Evolutionary conservation across 35 echinoderm and acorn worm species (phyloP), one percentile per base, ranked within the genome.

Genomic region (Holothuria glaberrima): DNA sequence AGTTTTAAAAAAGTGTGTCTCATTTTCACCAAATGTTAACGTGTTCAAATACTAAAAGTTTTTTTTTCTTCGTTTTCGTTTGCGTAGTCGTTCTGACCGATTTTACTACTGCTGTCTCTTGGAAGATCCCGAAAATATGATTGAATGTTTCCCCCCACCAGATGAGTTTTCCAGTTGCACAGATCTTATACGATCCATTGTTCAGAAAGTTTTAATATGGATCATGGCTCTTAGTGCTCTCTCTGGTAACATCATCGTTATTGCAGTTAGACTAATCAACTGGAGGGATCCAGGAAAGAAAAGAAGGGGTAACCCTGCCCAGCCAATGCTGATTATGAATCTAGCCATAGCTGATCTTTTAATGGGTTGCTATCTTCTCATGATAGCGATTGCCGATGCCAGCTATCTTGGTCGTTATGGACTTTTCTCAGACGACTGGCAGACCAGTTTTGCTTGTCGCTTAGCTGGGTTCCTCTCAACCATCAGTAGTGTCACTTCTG

Each of bases 91-190:
- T 3, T 92, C 95, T 9, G 95, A 98, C 17, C 63, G 88, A 30
- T 98, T 91, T 46, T 86, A 89, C 5, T 94, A 94, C 74, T 98
- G 95, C 32, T 98, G 95, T 83, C 83, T 98, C 24, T 70, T 92
- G 35, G 73, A 58, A 44, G 68, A 84, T 30, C 28, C 9, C 32
- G 32, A 58, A 17, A 86, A 58, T 60, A 48, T 97, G 13, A 27
- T 89, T 52, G 68, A 90, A 22, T 98, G 96, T 73, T 57, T 68
- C 22, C 96, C 93, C 12, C 64, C 84, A 5, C 24, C 79, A 16
- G 96, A 98, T 76, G 86, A 94, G 58, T 98, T 98, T 46, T 98
- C 96, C 13, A 94, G 93, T 9, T 98, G 96, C 30, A 58, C 80
- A 33, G 96, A 98, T 67, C 77, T 98, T 28, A 93, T 98, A 68